A percentile compares a stretch with the other conserved stretches of the same genome.
phyloP scores from a whole-genome alignment of 2,888 invertebrate genomes.

The Drosophila macrothrix region DNA sequence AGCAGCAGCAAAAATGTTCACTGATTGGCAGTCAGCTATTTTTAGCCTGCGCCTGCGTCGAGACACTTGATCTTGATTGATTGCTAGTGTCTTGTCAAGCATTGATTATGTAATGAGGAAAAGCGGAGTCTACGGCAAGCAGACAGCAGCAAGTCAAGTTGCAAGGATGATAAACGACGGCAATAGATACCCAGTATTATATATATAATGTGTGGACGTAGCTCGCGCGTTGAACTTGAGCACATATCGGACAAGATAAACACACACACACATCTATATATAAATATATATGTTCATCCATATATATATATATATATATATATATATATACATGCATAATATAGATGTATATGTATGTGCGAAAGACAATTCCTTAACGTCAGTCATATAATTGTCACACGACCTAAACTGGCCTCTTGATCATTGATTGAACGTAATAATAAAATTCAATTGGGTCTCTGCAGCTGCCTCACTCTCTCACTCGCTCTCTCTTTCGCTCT shows the following conservation, averaged over 20 bases:
- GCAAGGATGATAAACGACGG: constrained; percentile 53
- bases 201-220: constrained; percentile 60
- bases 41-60: constrained; percentile 61
- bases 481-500: constrained; percentile 14
- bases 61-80: constrained; percentile 78
- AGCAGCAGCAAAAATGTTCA: constrained; percentile 14
- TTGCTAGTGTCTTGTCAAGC: constrained; percentile 60
- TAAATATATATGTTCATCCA: background rate
- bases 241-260: constrained; percentile 37
- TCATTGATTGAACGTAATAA: constrained; percentile 85
- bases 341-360: constrained; percentile 15
- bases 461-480: constrained; percentile 15
- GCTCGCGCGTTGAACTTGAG: constrained; percentile 71
- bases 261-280: background rate
- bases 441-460: constrained; percentile 77
- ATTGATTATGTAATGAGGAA: constrained; percentile 78
- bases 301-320: constrained; percentile 2
- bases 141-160: constrained; percentile 1
- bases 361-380: constrained; percentile 77
- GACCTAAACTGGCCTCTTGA: constrained; percentile 85
- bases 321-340: constrained; percentile 7
- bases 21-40: constrained; percentile 75
- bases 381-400: constrained; percentile 85
- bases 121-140: constrained; percentile 33
- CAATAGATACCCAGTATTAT: constrained; percentile 59